phyloP scores from a whole-genome alignment of 2,888 invertebrate species.

The Cancer borealis region DNA sequence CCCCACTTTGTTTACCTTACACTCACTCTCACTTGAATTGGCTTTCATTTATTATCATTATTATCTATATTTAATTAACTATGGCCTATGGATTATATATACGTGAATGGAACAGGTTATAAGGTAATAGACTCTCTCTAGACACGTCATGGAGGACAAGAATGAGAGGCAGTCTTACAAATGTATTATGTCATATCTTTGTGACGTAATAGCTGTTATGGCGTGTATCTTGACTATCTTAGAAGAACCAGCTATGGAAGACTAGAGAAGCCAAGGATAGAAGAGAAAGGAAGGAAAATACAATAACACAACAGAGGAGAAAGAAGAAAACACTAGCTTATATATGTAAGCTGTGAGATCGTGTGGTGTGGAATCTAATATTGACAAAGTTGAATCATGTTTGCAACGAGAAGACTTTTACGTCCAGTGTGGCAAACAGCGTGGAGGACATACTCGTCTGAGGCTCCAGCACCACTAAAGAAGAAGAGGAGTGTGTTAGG shows the following conservation, averaged over 20 bases:
- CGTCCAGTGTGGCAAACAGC: constrained; percentile 49
- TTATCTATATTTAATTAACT: too few species aligned
- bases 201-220: too few species aligned
- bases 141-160: too few species aligned
- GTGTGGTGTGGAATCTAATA: not conserved
- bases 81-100: too few species aligned
- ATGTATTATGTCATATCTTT: too few species aligned
- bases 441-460: constrained; percentile 37
- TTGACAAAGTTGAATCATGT: not conserved
- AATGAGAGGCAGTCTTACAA: too few species aligned
- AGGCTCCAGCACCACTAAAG: constrained; percentile 21
- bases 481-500: constrained; percentile 55
- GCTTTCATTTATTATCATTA: too few species aligned
- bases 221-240: too few species aligned
- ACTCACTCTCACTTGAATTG: too few species aligned
- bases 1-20: too few species aligned
- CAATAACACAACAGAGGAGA: not conserved
- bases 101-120: too few species aligned
- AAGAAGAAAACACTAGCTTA: not conserved
- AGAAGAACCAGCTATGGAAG: not conserved
- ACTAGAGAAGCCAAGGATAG: not conserved
- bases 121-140: too few species aligned
- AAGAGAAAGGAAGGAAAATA: not conserved
- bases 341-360: not conserved
- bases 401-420: constrained; percentile 42